Conservation (phyloP, 2,113 vertebrate species). For the Upupa epops region DNA sequence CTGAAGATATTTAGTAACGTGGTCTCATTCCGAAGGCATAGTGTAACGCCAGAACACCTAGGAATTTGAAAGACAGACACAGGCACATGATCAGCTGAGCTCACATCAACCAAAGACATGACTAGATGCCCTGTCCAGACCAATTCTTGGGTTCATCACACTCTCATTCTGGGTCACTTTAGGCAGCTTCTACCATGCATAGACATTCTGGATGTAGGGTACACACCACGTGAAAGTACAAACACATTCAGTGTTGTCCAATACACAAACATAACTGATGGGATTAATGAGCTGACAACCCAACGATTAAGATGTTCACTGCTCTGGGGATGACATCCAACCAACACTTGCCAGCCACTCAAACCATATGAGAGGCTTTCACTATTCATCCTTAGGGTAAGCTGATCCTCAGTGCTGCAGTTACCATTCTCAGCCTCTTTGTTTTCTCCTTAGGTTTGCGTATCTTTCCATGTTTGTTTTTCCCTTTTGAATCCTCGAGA, state of each 20-base stretch:
- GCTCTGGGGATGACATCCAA: neutral
- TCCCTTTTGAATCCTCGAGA: neutral
- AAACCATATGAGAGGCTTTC: neutral
- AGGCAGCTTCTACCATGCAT: neutral
- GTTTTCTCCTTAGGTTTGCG: neutral
- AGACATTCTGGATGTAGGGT: neutral
- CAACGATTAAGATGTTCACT: neutral
- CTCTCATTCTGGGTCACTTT: neutral
- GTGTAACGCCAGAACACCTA: too few relatives aligned
- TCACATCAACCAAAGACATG: neutral
- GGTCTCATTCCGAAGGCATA: neutral
- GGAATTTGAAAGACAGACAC: neutral
- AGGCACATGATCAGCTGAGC: rapidly evolving
- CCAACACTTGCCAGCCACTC: neutral
- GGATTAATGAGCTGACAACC: neutral
- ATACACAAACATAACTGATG: neutral
- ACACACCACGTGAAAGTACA: neutral
- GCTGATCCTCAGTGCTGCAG: neutral
- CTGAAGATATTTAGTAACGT: neutral
- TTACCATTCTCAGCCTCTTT: neutral
- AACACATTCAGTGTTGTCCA: neutral
- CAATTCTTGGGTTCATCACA: neutral
- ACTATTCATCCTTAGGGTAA: neutral
- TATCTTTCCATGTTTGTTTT: neutral
- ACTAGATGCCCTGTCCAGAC: neutral